A percentile compares a stretch with the other conserved stretches of the same genome.
phyloP scores from a whole-genome alignment of 2,113 vertebrate species.

The Rhinogobius similis region DNA sequence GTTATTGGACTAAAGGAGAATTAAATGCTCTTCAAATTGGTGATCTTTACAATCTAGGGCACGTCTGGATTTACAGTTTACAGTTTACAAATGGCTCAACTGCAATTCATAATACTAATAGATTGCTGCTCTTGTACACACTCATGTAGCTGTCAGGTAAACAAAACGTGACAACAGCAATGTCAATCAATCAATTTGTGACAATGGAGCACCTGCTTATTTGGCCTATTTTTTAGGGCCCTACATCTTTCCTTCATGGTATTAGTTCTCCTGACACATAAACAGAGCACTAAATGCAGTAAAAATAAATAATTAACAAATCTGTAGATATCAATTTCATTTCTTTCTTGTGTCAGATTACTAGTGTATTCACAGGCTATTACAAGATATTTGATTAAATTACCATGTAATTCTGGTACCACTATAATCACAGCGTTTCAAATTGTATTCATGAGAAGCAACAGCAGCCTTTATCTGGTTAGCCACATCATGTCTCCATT shows the following conservation, averaged over 20 bases:
- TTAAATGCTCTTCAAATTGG: not conserved
- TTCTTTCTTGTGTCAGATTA: slow-evolving; percentile 3
- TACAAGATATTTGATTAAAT: slow-evolving; percentile 32
- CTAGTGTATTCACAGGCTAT: slow-evolving; percentile 2
- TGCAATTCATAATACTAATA: not conserved
- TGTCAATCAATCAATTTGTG: slow-evolving; percentile 37
- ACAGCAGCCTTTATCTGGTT: slow-evolving; percentile 44
- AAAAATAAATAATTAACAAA: not conserved
- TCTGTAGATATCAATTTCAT: not conserved
- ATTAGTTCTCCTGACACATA: not conserved
- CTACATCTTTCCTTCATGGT: not conserved
- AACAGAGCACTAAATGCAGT: not conserved
- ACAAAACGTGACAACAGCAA: slow-evolving; percentile 34
- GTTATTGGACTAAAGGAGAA: slow-evolving; percentile 32
- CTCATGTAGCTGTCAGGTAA: slow-evolving; percentile 20
- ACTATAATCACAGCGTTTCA: slow-evolving; percentile 55
- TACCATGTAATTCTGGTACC: slow-evolving; percentile 46
- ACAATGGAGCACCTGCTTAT: slow-evolving; percentile 13
- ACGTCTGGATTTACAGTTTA: slow-evolving; percentile 2
- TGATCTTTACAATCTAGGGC: slow-evolving; percentile 2
- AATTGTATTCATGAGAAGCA: slow-evolving; percentile 42
- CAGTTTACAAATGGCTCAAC: not conserved
- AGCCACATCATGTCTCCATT: slow-evolving; percentile 52
- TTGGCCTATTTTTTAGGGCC: slow-evolving; percentile 19
- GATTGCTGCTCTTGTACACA: not conserved